Base-by-base conservation (phyloP, 2,888 invertebrate genomes). In the Protophormia terraenovae region DNA sequence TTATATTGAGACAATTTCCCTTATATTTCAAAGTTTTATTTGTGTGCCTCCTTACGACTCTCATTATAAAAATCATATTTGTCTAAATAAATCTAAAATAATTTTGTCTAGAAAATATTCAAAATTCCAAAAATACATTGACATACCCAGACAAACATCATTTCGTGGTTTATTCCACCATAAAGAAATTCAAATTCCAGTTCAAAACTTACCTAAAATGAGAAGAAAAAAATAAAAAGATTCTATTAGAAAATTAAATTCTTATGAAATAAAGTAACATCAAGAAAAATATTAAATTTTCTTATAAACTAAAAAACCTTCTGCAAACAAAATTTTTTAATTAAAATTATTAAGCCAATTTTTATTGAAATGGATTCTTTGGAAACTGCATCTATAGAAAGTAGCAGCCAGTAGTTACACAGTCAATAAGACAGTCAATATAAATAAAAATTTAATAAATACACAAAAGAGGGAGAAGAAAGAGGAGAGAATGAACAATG, bases 151-250 rank as follows among this genome's bases (percentile, higher is more conserved):
- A 27, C 50, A 38, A 12, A 8, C 14, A 32, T 19, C 16, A 10
- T 66, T 35, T 35, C 10, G 8, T 6, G n/a, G n/a, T 41, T 5
- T 41, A 41, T 16, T 29, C 16, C 10, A n/a, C 12, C 8, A 24
- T 29, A 29, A 47, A 8, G 12, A 47, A 6, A n/a, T n/a, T n/a
- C n/a, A n/a, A n/a, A n/a, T n/a, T 14, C 10, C n/a, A 27, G 47
- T 38, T 45, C 1, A 66, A 8, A 27, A 66, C 80, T 80, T 66
- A 80, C 80, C 80, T 80, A 27, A 45, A 80, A 80, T 6, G 58
- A 58, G 24, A 80, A 1, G 50, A 10, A 72, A 53, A 58, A 27
- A 50, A 32, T 6, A 58, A 7, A 47, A 41, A 5, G n/a, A 35
- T 16, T n/a, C n/a, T 58, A 29, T 58, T 22, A 27, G 27, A 58